Base-by-base conservation (phyloP, 1,140 invertebrate genomes). In the Battus philenor region DNA sequence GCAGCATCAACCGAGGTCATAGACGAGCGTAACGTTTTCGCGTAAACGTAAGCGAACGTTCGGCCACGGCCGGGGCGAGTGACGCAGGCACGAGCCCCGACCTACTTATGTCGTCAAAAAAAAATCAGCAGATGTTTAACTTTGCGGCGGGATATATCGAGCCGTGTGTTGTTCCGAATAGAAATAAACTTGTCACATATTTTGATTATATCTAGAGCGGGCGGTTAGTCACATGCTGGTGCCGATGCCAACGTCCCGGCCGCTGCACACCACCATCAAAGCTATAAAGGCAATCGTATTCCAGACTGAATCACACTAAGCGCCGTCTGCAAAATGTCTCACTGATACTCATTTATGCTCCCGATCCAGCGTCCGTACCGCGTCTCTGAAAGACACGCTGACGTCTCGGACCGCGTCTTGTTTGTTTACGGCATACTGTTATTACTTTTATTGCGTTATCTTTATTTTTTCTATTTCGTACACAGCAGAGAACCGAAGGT, bases 281-380 rank as follows among this genome's bases (percentile, higher is more conserved):
- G 61, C 75, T 80, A 79, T 79, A 82, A 82, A 80, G 78, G 75
- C 81, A 80, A 78, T 75, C 62, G 64, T 64, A 54, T 55, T 72
- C 66, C 67, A 76, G 72, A 68, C 73, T 85, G 81, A 85, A 72
- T 85, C 81, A 85, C 61, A 48, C 49, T 60, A 81, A 75, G 81
- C 80, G 77, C 81, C 81, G 81, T 85, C 81, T 85, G 81, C 81
- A 85, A 85, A 85, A 81, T 68, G 81, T 85, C 81, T 85, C 81
- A 75, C 67, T 62, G 55, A 52, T 65, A 54, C 64, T 58, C 61
- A 72, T 79, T 78, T 68, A 69, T 59, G 59, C 44, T 50, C 47
- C 47, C 47, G 47, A 45, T 45, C 11, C 44, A 18, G 13, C 31
- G 27, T 10, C 9, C 4, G 27, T 10, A 20, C 2, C 18, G 18